Evolutionary conservation across 2,113 vertebrate genomes (phyloP).

Genomic region (Uropsilus gracilis): DNA sequence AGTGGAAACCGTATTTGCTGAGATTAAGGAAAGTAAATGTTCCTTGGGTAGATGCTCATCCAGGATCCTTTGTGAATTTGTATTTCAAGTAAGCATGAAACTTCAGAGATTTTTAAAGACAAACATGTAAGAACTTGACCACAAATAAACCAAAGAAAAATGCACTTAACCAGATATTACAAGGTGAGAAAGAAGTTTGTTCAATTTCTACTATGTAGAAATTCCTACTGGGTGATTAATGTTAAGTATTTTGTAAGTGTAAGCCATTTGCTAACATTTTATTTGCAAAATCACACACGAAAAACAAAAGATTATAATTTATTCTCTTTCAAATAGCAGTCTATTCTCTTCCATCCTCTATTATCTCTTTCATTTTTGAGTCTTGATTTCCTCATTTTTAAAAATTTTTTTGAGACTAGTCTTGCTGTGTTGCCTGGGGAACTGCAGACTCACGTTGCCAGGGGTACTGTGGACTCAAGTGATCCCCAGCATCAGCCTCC

Average conservation of each 20-base stretch:
- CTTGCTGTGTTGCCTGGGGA: no score
- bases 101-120: slow-evolving; percentile 37
- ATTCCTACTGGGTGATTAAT: background rate
- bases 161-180: background rate
- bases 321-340: background rate
- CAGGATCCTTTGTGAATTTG: background rate
- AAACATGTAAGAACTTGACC: background rate
- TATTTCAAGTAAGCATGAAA: background rate
- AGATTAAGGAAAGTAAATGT: background rate
- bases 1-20: slow-evolving; percentile 33
- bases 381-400: background rate
- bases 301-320: background rate
- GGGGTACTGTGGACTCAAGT: no score
- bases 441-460: no score
- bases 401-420: no score
- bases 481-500: no score
- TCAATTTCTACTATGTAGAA: background rate
- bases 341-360: background rate
- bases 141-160: background rate
- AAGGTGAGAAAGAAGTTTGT: background rate
- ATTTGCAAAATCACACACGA: background rate
- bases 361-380: background rate
- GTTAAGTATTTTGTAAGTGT: background rate
- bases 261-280: background rate
- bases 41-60: background rate